Conservation (phyloP, 1,140 invertebrate species). For the Nasonia vitripennis region DNA sequence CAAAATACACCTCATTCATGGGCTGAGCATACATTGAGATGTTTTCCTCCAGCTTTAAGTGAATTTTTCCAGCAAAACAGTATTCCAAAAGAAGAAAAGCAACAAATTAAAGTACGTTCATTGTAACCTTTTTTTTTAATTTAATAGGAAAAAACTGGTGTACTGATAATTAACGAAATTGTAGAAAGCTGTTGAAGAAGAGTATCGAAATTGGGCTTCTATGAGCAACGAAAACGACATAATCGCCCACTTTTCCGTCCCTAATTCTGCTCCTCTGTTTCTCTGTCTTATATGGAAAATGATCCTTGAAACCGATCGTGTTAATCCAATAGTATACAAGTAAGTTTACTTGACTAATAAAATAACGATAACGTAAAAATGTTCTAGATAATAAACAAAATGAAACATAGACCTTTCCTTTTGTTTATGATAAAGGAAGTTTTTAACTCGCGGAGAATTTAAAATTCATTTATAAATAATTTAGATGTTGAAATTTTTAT, state of each 20-base stretch:
- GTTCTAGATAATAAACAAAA: too few relatives aligned
- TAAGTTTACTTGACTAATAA: conserved; percentile 70
- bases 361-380: too few relatives aligned
- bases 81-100: conserved; percentile 92
- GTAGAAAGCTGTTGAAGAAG: conserved; percentile 92
- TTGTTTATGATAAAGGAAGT: too few relatives aligned
- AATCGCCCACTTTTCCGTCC: conserved; percentile 94
- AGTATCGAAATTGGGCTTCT: conserved; percentile 96
- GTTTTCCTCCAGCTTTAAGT: conserved; percentile 91
- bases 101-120: conserved; percentile 83
- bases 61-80: conserved; percentile 92
- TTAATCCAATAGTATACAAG: conserved; percentile 96
- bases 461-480: neutral
- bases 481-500: neutral
- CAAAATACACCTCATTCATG: conserved; percentile 95
- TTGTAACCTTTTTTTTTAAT: neutral
- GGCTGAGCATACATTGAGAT: conserved; percentile 93
- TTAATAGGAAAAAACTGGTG: conserved; percentile 10
- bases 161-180: conserved; percentile 45
- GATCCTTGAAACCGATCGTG: conserved; percentile 94
- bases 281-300: conserved; percentile 96
- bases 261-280: conserved; percentile 91
- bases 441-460: too few relatives aligned
- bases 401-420: too few relatives aligned
- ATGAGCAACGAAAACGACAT: conserved; percentile 98